These are phyloP conservation scores for Pangasius macronema DNA, from an alignment of 2,797 vertebrate species.

Conservation along the genomic window DNA sequence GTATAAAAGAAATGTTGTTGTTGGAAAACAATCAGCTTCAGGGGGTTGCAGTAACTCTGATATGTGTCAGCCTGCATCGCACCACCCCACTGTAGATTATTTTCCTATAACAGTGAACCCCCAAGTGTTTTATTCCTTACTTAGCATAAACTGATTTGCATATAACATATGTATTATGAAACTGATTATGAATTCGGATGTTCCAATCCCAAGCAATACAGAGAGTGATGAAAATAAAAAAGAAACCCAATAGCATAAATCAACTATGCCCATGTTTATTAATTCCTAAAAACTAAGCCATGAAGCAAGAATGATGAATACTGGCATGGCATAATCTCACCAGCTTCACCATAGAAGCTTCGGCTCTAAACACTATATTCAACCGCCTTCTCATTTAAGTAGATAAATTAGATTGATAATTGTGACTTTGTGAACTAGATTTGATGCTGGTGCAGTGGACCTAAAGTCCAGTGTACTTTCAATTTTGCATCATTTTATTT, in stretches of 20 bases:
- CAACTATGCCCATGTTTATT: neutral
- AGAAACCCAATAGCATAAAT: neutral
- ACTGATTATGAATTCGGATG: neutral
- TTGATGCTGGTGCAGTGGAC: neutral
- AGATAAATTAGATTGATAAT: neutral
- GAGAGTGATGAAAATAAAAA: neutral
- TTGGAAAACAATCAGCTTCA: neutral
- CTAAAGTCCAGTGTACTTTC: neutral
- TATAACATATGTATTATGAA: neutral
- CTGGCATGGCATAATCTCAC: neutral
- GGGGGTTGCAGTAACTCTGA: neutral
- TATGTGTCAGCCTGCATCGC: neutral
- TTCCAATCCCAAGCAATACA: neutral
- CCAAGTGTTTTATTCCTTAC: neutral
- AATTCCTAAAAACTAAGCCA: neutral
- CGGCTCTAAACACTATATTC: neutral
- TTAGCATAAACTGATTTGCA: neutral
- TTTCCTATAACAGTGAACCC: neutral
- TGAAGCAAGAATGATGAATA: neutral
- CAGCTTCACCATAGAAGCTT: neutral
- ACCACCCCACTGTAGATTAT: neutral
- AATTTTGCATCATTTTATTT: too few relatives aligned
- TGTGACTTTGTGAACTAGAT: neutral
- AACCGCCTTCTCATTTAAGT: too few relatives aligned
- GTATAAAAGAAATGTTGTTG: neutral